Percentiles rank a stretch among this genome's conserved stretches.
Conservation (phyloP, 2,113 vertebrate genomes). For the Saguinus imperator region DNA sequence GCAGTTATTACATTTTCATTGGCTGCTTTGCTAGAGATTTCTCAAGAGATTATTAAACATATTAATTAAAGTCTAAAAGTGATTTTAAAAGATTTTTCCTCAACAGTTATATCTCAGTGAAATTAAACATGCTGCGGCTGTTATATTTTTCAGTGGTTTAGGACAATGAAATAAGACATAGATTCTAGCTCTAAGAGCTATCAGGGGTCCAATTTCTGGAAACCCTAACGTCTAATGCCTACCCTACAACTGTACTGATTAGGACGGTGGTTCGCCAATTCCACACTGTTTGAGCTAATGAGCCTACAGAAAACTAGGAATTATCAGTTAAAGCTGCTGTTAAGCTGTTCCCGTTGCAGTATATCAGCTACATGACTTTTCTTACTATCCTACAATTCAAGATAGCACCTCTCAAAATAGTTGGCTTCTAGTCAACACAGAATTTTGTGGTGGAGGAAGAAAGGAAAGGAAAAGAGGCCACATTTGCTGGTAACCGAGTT, state of each 20-base stretch:
- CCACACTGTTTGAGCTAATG: conserved; percentile 64
- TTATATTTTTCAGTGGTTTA: conserved; percentile 71
- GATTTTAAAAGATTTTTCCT: conserved; percentile 62
- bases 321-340: conserved; percentile 71
- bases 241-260: conserved; percentile 71
- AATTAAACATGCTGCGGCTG: conserved; percentile 72
- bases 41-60: conserved; percentile 77
- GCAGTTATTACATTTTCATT: conserved; percentile 55
- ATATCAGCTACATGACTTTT: conserved; percentile 56
- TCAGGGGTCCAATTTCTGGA: conserved; percentile 78
- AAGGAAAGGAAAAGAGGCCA: neutral
- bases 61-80: conserved; percentile 77
- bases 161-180: conserved; percentile 77
- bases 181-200: conserved; percentile 65
- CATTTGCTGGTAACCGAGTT: neutral
- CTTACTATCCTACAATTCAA: conserved; percentile 47
- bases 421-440: neutral
- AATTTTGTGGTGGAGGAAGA: conserved; percentile 13
- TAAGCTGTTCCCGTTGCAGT: conserved; percentile 47
- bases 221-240: conserved; percentile 72
- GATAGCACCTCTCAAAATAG: conserved; percentile 5
- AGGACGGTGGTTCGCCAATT: conserved; percentile 58
- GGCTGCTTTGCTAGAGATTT: conserved; percentile 71
- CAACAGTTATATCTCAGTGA: conserved; percentile 70
- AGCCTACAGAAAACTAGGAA: conserved; percentile 64